These are phyloP conservation scores for Hiodon tergisus DNA, from an alignment of 2,113 vertebrate species.

Conservation along the genomic window DNA sequence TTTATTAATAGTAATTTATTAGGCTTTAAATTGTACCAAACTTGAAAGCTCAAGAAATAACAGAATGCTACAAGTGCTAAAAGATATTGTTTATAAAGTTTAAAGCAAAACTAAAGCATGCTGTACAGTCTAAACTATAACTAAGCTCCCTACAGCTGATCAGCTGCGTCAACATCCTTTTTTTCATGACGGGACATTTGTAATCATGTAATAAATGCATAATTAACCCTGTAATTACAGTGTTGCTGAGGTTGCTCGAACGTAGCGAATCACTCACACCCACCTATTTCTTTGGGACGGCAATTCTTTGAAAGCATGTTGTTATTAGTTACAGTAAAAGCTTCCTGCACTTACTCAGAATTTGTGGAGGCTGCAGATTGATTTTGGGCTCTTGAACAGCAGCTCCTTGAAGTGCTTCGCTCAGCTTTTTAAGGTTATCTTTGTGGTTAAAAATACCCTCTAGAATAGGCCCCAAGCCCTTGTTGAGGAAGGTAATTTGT, in stretches of 20 bases:
- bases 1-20: neutral
- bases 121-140: no score
- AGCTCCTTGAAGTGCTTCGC: conserved; percentile 38
- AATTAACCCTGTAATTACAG: neutral
- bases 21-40: neutral
- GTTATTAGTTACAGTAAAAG: neutral
- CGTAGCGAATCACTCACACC: neutral
- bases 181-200: neutral
- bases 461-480: conserved; percentile 31
- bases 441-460: conserved; percentile 38
- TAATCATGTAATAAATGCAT: neutral
- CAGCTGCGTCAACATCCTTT: neutral
- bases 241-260: no score
- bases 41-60: neutral
- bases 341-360: conserved; percentile 42
- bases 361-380: conserved; percentile 18
- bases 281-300: neutral
- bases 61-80: neutral
- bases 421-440: conserved; percentile 38
- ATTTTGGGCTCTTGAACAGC: conserved; percentile 23
- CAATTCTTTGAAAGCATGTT: no score
- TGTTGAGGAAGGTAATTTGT: conserved; percentile 56
- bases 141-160: neutral
- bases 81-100: no score
- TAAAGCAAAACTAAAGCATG: no score